Evolutionary conservation across 1,140 invertebrate genomes (phyloP), one percentile per base, ranked within the genome.

Genomic region (Yoshiicerus persimilis): DNA sequence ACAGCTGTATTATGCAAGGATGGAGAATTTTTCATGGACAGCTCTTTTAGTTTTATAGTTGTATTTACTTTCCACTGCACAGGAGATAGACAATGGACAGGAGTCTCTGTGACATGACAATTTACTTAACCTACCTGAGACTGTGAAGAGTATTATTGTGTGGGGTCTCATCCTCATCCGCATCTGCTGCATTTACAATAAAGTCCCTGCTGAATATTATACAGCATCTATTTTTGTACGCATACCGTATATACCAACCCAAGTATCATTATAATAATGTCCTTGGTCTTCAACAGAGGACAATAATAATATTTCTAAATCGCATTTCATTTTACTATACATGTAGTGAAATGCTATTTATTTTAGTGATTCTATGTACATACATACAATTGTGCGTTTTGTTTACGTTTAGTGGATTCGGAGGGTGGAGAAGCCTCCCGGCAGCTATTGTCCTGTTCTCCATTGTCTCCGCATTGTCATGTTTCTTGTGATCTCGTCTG

Each of bases 401-500:
- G 39, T 66, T 77, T 62, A 36, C 85, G n/a, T 86, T 27, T 83
- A 88, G 90, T 56, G 70, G 87, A 88, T 38, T 90, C 87, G 1
- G 86, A 83, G 64, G 84, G 27, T n/a, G 66, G 64, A 30, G 38
- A 77, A 75, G 56, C 47, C 34, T 64, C 34, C 30, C n/a, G 80
- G 13, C 75, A 87, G 32, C 83, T 89, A 20, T 86, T 91, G 38
- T 89, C 84, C 56, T 91, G 90, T 56, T 89, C 90, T 20, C 90
- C 90, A 66, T 36, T 91, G 56, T 56, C 88, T 27, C 39, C 75
- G 1, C 30, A 90, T 56, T 88, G 87, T 88, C 86, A 89, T 39
- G 90, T 91, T 36, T 87, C 88, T 3, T 91, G 90, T 84, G 84
- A 86, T 66, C 89, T 89, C 30, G 66, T 25, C 23, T 91, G 89